phyloP scores from a whole-genome alignment of 2,797 vertebrate species.

The Podargus strigoides region DNA sequence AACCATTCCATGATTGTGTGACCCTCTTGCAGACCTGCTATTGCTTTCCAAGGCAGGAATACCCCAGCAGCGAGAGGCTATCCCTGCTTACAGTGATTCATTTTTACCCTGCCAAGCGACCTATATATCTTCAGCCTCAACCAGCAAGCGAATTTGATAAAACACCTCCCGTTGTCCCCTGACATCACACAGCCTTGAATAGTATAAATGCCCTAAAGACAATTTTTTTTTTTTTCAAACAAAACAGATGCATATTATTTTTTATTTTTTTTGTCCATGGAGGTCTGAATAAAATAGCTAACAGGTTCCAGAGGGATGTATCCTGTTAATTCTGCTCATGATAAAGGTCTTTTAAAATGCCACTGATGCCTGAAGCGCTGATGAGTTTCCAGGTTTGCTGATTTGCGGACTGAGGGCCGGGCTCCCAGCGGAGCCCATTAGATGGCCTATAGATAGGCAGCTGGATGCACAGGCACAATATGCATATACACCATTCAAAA shows the following conservation, averaged over 20 bases:
- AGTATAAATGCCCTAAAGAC: slow-evolving; percentile 54
- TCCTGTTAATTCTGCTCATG: slow-evolving; percentile 66
- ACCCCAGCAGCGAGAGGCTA: background rate
- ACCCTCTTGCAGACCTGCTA: background rate
- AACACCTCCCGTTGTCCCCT: background rate
- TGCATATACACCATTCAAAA: slow-evolving; percentile 1
- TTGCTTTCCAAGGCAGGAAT: background rate
- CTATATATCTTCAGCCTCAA: background rate
- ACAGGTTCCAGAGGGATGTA: slow-evolving; percentile 69
- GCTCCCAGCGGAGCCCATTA: slow-evolving; percentile 73
- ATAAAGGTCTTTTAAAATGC: slow-evolving; percentile 63
- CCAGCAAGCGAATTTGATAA: background rate
- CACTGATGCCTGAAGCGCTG: slow-evolving; percentile 50
- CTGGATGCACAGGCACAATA: background rate
- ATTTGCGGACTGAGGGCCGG: background rate
- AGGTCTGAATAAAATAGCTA: slow-evolving; percentile 61
- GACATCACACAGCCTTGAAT: slow-evolving; percentile 2
- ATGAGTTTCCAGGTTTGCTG: slow-evolving; percentile 46
- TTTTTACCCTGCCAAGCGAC: background rate
- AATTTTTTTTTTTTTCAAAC: background rate
- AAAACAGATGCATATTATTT: slow-evolving; percentile 47
- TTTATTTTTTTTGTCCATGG: background rate
- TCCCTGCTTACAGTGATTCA: background rate
- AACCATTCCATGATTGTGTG: no score
- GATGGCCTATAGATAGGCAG: slow-evolving; percentile 47